These are phyloP conservation scores for Micromussa lordhowensis DNA, from an alignment of 92 coral and sea anemone genomes.

Conservation along the genomic window DNA sequence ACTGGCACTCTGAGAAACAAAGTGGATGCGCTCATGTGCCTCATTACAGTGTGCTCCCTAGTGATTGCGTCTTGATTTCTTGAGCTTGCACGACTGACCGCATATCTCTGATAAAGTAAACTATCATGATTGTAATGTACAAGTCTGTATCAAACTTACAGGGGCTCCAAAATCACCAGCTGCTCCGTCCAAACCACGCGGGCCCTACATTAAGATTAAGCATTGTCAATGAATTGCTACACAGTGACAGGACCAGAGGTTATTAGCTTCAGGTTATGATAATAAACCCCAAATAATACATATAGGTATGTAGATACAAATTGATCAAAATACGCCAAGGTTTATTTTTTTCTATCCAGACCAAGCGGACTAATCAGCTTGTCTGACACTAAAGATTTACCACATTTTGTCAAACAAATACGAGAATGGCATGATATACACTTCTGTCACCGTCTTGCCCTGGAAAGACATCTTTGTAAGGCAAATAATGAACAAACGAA, in stretches of 20 bases:
- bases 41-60: too few species aligned
- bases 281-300: background rate
- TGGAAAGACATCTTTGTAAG: background rate
- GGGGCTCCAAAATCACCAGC: conserved; percentile 24
- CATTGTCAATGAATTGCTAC: background rate
- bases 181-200: conserved; percentile 49
- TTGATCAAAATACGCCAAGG: too few species aligned
- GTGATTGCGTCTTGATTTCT: too few species aligned
- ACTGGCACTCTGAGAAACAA: too few species aligned
- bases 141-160: conserved; percentile 10
- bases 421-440: too few species aligned
- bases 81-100: too few species aligned
- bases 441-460: too few species aligned
- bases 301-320: too few species aligned
- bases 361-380: too few species aligned
- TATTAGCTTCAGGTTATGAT: background rate
- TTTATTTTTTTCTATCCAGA: too few species aligned
- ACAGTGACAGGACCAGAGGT: background rate
- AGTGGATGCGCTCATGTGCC: too few species aligned
- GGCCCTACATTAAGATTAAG: conserved; percentile 9
- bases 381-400: background rate
- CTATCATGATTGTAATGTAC: background rate
- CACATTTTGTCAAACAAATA: background rate
- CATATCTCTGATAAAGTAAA: background rate
- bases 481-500: too few species aligned